A percentile compares a stretch with the other conserved stretches of the same genome.
Evolutionary conservation across 2,113 vertebrate species (phyloP).

Genomic region (Sinocyclocheilus maitianheensis): DNA sequence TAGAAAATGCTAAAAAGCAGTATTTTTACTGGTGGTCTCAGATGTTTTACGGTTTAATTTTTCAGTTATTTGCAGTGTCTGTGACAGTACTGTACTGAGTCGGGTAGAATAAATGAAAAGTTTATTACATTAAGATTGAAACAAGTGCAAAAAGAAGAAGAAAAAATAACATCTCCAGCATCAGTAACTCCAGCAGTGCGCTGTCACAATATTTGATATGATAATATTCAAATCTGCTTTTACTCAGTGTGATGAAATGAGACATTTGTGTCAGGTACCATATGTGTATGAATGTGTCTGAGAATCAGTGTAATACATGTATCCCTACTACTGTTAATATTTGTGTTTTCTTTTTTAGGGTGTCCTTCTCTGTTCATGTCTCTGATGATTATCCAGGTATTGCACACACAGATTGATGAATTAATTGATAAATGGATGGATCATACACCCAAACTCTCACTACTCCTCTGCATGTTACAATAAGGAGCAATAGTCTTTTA

Average conservation of each 20-base stretch:
- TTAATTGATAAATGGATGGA: neutral
- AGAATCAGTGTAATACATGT: neutral
- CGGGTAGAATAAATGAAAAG: conserved; percentile 23
- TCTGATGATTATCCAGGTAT: conserved; percentile 92
- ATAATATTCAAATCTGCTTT: neutral
- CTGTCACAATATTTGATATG: neutral
- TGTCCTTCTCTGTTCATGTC: conserved; percentile 87
- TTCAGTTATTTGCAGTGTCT: neutral
- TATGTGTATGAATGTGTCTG: neutral
- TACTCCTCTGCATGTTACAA: neutral
- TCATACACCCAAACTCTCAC: neutral
- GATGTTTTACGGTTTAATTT: neutral
- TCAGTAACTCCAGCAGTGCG: neutral
- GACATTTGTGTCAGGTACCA: neutral
- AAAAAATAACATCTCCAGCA: neutral
- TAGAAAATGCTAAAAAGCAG: neutral
- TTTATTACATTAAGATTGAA: conserved; percentile 32
- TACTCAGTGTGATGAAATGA: neutral
- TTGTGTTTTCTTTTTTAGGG: conserved; percentile 70
- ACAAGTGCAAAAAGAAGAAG: neutral
- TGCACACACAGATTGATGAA: conserved; percentile 4
- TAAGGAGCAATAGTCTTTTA: neutral
- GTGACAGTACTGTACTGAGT: conserved; percentile 9
- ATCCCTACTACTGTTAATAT: conserved; percentile 21
- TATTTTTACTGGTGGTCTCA: neutral